Evolutionary conservation across 2,797 vertebrate species (phyloP), one percentile per base, ranked within the genome.

Genomic region (Parotocinclus haroldoi): DNA sequence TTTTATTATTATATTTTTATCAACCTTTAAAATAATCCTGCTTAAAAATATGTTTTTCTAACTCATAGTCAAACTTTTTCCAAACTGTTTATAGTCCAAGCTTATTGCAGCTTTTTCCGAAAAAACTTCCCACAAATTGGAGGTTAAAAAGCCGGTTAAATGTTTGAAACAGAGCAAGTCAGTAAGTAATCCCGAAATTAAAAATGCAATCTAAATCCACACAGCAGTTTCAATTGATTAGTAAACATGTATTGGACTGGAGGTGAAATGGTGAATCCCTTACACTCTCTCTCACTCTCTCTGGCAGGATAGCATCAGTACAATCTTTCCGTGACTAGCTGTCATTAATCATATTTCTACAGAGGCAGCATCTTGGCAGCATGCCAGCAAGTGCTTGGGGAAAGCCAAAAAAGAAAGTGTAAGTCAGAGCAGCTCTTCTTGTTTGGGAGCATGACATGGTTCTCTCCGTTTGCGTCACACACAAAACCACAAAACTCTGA

Each of bases 311-410:
- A 56, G 64, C 72, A 72, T 79, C 74, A 85, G 71, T 56, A 59
- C 82, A 85, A 78, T 82, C 87, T 84, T 90, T 88, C 81, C 88
- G 87, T 92, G 89, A 92, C 89, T 90, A 86, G 87, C 85, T 89
- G 82, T 89, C 88, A 90, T 90, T 92, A 90, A 90, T 92, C 88
- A 89, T 85, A 82, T 58, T 78, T 89, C 84, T 88, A 85, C 79
- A 76, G 81, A 86, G 88, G 86, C 85, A 89, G 86, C 79, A 88
- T 86, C 78, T 89, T 89, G 89, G 88, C 81, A 78, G 76, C 10
- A 55, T 86, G 86, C 90, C 89, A 89, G 76, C 64, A 40, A 80
- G 80, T 38, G 61, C 81, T 86, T 76, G 78, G 69, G 81, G 84
- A 86, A 87, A 87, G 88, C 83, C 86, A 87, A 58, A 85, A 83